Base-by-base conservation (phyloP, 1,140 invertebrate genomes). In the Drosophila sproati region DNA sequence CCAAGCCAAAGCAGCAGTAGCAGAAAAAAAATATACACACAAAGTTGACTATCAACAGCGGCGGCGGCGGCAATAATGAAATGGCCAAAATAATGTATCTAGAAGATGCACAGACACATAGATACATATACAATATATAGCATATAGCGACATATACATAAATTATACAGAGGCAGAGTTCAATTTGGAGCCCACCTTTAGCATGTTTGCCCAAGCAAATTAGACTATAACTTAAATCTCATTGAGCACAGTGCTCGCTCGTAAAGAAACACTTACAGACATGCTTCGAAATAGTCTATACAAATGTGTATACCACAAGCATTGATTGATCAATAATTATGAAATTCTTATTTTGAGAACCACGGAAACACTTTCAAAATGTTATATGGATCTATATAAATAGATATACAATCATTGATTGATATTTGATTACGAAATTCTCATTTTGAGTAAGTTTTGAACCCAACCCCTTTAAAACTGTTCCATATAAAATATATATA, bases 1-100 rank as follows among this genome's bases (percentile, higher is more conserved):
- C 77, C 39, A 41, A 20, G 20, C 20, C 20, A 20, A 20, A 47
- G 5, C 64, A 43, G 32, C 48, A 54, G 35, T 59, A 51, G 37
- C 63, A 48, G 35, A 57, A 39, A 39, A 3, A 20, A 2, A 54
- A 20, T 66, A 63, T 48, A 75, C 63, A 77, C 67, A 80, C 59
- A 73, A 82, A 82, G 74, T 72, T 81, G 78, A 74, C 78, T 76
- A 68, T 77, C 66, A 77, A 73, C 60, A 74, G 62, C 59, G 62
- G 56, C 41, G 66, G 59, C 34, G 54, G 62, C 59, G 48, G 60
- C 64, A 61, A 68, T 57, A 73, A 80, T 52, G 63, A 62, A 63
- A 70, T 39, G 34, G 60, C 45, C 60, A 66, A 77, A 68, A 37
- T 43, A 47, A 68, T 54, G 56, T 50, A 60, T 59, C 41, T 28